Conservation (phyloP, 2,888 invertebrate genomes). For the Caenorhabditis zanzibari region DNA sequence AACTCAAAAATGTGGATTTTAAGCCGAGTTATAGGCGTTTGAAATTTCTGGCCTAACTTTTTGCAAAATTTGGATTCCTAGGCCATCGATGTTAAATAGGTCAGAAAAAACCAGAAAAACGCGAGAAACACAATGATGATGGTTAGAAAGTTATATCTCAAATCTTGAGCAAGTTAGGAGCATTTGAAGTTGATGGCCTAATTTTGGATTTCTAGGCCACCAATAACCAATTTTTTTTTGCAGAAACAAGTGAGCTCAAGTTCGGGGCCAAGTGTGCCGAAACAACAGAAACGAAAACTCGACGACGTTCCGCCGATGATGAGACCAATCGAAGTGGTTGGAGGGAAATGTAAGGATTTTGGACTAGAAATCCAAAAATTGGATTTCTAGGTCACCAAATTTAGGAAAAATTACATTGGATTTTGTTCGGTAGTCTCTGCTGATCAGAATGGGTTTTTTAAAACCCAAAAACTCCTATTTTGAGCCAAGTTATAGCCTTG, state of each 20-base stretch:
- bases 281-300: constrained; percentile 1
- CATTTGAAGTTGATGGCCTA: too few species aligned
- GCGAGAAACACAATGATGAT: background rate
- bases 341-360: constrained; percentile 24
- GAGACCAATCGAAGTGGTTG: background rate
- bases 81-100: background rate
- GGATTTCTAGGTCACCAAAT: too few species aligned
- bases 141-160: too few species aligned
- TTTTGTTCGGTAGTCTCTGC: too few species aligned
- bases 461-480: too few species aligned
- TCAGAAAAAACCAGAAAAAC: background rate
- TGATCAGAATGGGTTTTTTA: too few species aligned
- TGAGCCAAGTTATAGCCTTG: too few species aligned
- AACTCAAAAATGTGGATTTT: too few species aligned
- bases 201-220: too few species aligned
- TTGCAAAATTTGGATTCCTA: background rate
- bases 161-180: too few species aligned
- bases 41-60: background rate
- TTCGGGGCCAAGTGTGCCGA: background rate
- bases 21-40: background rate
- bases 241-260: constrained; percentile 18
- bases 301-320: background rate
- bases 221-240: background rate
- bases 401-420: too few species aligned
- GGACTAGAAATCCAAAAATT: too few species aligned